Evolutionary conservation across 2,888 invertebrate genomes (phyloP).

Genomic region (Stratiomys singularior): DNA sequence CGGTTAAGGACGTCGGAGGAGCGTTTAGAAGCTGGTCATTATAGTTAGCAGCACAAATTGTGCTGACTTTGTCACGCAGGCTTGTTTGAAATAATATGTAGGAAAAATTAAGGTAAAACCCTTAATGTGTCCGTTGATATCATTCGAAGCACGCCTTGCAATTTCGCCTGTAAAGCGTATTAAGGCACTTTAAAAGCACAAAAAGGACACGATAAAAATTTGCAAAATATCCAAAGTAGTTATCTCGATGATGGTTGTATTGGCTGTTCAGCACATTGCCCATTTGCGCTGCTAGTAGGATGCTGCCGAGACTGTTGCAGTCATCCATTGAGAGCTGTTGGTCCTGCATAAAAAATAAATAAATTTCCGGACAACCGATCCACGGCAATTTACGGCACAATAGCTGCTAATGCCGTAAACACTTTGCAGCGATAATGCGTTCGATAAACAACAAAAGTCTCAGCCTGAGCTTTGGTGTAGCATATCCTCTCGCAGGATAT

Average conservation of each 20-base stretch:
- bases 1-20: too few relatives aligned
- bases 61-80: too few relatives aligned
- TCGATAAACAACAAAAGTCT: slow-evolving; percentile 46
- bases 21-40: too few relatives aligned
- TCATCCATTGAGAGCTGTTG: slow-evolving; percentile 20
- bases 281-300: not conserved
- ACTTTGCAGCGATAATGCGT: slow-evolving; percentile 48
- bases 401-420: slow-evolving; percentile 46
- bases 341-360: slow-evolving; percentile 45
- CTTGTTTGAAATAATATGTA: too few relatives aligned
- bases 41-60: too few relatives aligned
- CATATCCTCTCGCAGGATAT: slow-evolving; percentile 27
- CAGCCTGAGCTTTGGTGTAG: slow-evolving; percentile 13
- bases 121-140: not conserved
- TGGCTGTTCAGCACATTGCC: slow-evolving; percentile 20
- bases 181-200: not conserved
- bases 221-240: slow-evolving; percentile 36
- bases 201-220: slow-evolving; percentile 37
- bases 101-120: too few relatives aligned
- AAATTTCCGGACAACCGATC: slow-evolving; percentile 45
- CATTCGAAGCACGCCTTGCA: not conserved
- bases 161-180: slow-evolving; percentile 1
- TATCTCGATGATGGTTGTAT: slow-evolving; percentile 19
- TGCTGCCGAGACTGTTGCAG: not conserved
- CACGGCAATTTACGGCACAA: slow-evolving; percentile 47